Conservation (phyloP, 2,797 vertebrate genomes). For the Diceros bicornis region DNA sequence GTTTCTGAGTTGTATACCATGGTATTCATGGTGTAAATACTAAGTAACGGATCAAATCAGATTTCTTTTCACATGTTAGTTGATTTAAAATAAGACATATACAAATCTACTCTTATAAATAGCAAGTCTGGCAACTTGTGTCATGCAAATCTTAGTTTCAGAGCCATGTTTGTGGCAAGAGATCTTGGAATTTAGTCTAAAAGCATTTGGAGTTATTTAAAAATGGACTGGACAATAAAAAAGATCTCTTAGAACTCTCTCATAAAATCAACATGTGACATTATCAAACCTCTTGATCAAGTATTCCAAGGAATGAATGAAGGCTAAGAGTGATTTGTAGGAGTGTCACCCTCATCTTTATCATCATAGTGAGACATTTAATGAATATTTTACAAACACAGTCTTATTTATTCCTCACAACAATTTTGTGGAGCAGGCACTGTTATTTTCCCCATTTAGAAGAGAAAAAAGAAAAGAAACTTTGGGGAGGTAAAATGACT, state of each 20-base stretch:
- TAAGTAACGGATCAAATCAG: not conserved
- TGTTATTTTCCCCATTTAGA: not conserved
- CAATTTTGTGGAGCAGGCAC: not conserved
- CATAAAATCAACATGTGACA: not conserved
- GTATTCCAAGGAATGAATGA: not conserved
- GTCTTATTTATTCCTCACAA: not conserved
- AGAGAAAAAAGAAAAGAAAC: not conserved
- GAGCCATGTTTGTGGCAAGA: not conserved
- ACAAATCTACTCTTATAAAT: not conserved
- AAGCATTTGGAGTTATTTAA: not conserved
- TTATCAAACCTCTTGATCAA: not conserved
- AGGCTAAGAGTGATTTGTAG: not conserved
- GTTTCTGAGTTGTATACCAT: not conserved
- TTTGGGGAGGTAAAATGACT: not conserved
- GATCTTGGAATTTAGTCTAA: not conserved
- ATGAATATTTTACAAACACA: not conserved
- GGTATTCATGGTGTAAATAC: not conserved
- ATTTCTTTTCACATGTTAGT: not conserved
- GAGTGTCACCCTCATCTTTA: not conserved
- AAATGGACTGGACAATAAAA: not conserved
- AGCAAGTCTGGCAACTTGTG: not conserved
- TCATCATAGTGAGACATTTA: not conserved
- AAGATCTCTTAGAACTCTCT: not conserved
- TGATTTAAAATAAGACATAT: not conserved
- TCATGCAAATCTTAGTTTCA: not conserved